Percentiles rank a stretch among this genome's conserved stretches.
These are phyloP conservation scores for Steinernema scapterisci DNA, from an alignment of 2,888 invertebrate species.

Conservation along the genomic window DNA sequence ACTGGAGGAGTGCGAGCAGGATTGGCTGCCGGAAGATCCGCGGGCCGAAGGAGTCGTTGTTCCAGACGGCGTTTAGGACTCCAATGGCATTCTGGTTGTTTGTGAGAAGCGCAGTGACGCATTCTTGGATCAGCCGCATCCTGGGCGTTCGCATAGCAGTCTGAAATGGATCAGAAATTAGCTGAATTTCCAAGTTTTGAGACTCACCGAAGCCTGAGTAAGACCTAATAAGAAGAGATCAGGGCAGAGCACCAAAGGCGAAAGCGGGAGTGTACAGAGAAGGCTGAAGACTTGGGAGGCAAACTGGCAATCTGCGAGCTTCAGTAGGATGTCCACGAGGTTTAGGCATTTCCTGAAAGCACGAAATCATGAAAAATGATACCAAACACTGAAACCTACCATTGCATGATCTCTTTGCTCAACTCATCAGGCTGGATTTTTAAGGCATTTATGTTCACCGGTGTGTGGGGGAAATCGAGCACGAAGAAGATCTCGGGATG, in stretches of 20 bases:
- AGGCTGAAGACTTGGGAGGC: slow-evolving; percentile 23
- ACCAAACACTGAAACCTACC: slow-evolving; percentile 71
- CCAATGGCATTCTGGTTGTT: slow-evolving; percentile 95
- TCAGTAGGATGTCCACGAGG: slow-evolving; percentile 84
- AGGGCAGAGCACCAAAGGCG: slow-evolving; percentile 74
- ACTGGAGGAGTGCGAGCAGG: slow-evolving; percentile 38
- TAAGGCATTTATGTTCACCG: slow-evolving; percentile 81
- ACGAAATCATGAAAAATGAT: neutral
- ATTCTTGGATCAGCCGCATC: slow-evolving; percentile 83
- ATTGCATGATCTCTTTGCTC: slow-evolving; percentile 87
- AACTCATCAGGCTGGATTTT: slow-evolving; percentile 93
- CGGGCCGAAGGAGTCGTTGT: slow-evolving; percentile 37
- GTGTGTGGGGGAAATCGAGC: slow-evolving; percentile 84
- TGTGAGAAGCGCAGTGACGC: slow-evolving; percentile 90
- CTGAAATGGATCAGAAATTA: slow-evolving; percentile 48
- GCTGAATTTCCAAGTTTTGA: neutral
- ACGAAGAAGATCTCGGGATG: slow-evolving; percentile 91
- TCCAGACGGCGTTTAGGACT: slow-evolving; percentile 94
- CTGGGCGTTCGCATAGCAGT: slow-evolving; percentile 71
- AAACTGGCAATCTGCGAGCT: slow-evolving; percentile 83
- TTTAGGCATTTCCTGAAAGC: slow-evolving; percentile 79
- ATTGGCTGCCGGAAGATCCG: slow-evolving; percentile 36
- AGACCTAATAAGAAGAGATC: slow-evolving; percentile 88
- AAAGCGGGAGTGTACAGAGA: slow-evolving; percentile 35
- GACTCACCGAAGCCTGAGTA: slow-evolving; percentile 76